Conservation (phyloP, 2,113 vertebrate genomes). For the Trachemys scripta region DNA sequence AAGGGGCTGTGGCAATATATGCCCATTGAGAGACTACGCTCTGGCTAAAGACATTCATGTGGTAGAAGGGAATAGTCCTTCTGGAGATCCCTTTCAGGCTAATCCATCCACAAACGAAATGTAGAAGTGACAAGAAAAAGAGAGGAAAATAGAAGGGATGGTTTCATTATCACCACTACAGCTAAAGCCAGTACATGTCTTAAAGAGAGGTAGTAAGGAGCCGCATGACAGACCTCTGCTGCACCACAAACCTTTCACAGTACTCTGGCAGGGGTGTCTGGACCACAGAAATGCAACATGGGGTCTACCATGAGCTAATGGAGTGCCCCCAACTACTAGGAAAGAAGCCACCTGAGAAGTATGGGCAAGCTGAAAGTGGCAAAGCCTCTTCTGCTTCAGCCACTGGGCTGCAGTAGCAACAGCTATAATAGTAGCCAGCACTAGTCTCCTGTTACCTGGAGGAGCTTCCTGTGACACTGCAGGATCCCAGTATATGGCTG, state of each 20-base stretch:
- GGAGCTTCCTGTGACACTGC: neutral
- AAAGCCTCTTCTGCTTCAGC: neutral
- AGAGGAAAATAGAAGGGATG: neutral
- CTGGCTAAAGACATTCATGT: neutral
- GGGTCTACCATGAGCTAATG: neutral
- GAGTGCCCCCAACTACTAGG: neutral
- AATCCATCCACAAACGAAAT: neutral
- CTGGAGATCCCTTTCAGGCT: neutral
- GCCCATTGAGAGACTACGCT: neutral
- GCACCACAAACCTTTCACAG: too few species aligned
- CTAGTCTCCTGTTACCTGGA: neutral
- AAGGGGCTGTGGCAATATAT: neutral
- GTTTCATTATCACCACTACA: neutral
- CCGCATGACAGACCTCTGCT: neutral
- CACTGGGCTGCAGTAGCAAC: fast-evolving
- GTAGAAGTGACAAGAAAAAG: neutral
- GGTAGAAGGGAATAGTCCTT: neutral
- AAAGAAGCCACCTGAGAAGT: neutral
- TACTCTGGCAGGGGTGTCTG: neutral
- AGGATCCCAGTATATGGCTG: neutral
- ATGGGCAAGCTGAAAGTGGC: neutral
- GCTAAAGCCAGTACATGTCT: neutral
- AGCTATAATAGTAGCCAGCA: neutral
- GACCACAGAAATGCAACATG: neutral
- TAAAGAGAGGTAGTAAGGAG: neutral